phyloP scores from a whole-genome alignment of 2,797 vertebrate species.

The Macropodus opercularis region DNA sequence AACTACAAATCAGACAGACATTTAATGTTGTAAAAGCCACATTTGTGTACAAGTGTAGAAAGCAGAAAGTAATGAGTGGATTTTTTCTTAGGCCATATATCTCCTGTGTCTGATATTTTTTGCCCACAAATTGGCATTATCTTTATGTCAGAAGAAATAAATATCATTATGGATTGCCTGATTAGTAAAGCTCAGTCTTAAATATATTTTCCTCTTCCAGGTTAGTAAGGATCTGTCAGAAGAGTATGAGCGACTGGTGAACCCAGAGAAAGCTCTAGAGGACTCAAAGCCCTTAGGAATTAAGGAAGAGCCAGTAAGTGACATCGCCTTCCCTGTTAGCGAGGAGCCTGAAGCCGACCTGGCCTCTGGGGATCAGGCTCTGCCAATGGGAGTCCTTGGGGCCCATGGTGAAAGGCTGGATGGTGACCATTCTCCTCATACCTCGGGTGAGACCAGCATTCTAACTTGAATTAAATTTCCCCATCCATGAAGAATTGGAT shows the following conservation, averaged over 20 bases:
- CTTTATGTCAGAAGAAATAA: not conserved
- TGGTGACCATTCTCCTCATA: slow-evolving; percentile 91
- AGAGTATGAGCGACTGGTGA: slow-evolving; percentile 95
- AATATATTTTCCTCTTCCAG: slow-evolving; percentile 68
- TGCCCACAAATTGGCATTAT: not conserved
- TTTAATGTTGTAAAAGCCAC: slow-evolving; percentile 4
- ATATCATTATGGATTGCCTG: not conserved
- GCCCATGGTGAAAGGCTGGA: slow-evolving; percentile 91
- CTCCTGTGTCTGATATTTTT: not conserved
- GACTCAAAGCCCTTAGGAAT: slow-evolving; percentile 93
- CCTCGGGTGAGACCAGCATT: slow-evolving; percentile 82
- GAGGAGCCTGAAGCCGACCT: slow-evolving; percentile 93
- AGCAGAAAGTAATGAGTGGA: not conserved
- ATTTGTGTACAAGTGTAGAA: not conserved
- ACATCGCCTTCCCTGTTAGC: slow-evolving; percentile 92
- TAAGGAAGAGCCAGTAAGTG: slow-evolving; percentile 94
- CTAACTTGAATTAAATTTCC: not conserved
- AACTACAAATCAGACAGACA: slow-evolving; percentile 16
- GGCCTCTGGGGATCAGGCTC: slow-evolving; percentile 91
- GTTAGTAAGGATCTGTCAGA: slow-evolving; percentile 96
- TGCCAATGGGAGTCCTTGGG: slow-evolving; percentile 92
- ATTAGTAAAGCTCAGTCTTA: not conserved
- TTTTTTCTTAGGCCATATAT: not conserved
- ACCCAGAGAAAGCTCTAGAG: slow-evolving; percentile 94
- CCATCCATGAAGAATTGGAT: not conserved